Base-by-base conservation (phyloP, 2,888 invertebrate genomes). In the Morpho deidamia region DNA sequence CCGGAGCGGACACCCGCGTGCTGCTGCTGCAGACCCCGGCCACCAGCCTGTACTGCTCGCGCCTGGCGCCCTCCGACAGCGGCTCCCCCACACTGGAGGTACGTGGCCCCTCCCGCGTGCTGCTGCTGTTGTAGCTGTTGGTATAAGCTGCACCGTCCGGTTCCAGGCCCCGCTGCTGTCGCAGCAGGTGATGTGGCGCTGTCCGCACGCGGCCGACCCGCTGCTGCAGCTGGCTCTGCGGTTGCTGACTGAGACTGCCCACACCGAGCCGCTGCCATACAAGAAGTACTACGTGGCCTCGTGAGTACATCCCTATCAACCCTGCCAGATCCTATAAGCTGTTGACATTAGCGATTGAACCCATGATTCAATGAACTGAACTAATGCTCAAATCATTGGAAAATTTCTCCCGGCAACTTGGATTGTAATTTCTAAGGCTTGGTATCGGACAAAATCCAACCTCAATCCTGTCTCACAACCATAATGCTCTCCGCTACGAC, bases 11-110 rank as follows among this genome's bases (percentile, higher is more conserved):
- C 65, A 61, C 64, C 48, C 61, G 70, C 47, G 70, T 81, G 51
- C 58, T 85, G 69, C 66, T 85, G 66, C 67, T 87, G 71, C 83
- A 84, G 76, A 69, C 81, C 50, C 85, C 82, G 0, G 83, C 72
- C 64, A 63, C 45, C 38, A 58, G 62, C 10, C 51, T 33, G 51
- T 60, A 43, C 53, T 49, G 41, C 56, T 51, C 49, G 33, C 34
- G 11, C 11, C 32, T 43, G 44, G 41, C 12, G 12, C 37, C 9
- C 39, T 42, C 44, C 39, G 40, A 10, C n/a, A 9, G 35, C 14
- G 37, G 37, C 23, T 12, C 33, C 33, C 32, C 23, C 23, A 23
- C 23, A 5, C 23, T 23, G 23, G 4, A 23, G 23, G 23, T 23
- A 23, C 23, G 23, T 2, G 23, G 23, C 23, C 23, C 23, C 23